Conservation (phyloP, 2,888 invertebrate species). For the Leucania comma region DNA sequence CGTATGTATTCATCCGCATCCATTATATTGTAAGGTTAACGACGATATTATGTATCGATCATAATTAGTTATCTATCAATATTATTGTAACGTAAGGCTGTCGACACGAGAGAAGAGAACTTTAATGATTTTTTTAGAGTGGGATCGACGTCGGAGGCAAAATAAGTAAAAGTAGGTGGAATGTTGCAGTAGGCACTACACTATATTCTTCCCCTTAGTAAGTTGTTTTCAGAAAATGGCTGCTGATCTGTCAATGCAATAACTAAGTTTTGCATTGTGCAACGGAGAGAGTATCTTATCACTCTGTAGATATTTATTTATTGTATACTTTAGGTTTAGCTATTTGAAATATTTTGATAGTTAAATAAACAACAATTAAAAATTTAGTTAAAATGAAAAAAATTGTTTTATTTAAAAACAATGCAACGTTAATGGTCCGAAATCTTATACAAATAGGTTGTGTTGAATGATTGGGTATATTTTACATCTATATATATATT, state of each 20-base stretch:
- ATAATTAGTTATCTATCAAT: slow-evolving; percentile 18
- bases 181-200: neutral
- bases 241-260: neutral
- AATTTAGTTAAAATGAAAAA: no score
- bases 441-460: neutral
- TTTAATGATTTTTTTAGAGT: neutral
- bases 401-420: no score
- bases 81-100: slow-evolving; percentile 6
- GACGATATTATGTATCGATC: slow-evolving; percentile 16
- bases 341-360: neutral
- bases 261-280: neutral
- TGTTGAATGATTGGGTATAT: neutral
- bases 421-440: neutral
- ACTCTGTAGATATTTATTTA: neutral
- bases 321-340: neutral
- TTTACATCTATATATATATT: no score
- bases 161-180: neutral
- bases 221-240: neutral
- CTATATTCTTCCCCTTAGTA: neutral
- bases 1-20: neutral
- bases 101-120: slow-evolving; percentile 9
- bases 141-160: neutral
- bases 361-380: neutral
- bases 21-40: slow-evolving; percentile 24
- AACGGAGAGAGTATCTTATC: neutral